Base-by-base conservation (phyloP, 2,113 vertebrate species). In the Ammodytes marinus region DNA sequence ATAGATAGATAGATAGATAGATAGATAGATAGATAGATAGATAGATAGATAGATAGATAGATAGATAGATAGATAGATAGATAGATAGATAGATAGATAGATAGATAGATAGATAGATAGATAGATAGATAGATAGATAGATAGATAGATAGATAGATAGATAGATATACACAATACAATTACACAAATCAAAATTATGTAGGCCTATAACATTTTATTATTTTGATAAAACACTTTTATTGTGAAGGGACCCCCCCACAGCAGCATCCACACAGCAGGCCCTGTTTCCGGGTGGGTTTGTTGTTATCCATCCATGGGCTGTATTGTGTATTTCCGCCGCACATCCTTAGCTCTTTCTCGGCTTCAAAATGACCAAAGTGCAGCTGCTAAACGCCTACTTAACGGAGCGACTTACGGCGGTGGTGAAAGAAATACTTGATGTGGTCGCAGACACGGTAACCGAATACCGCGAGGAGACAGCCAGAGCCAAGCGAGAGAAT, bases 391-490 rank as follows among this genome's bases (percentile, higher is more conserved):
- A 85, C 78, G 86, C 91, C 14, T 95, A 92, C 84, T 88, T 96
- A 74, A 92, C 90, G 55, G 94, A 96, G 87, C 94, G 95, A 69
- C 85, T 95, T 39, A 78, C 90, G 55, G 92, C 47, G 60, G 89
- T 94, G 80, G 92, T 95, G 68, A 91, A 93, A 84, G 95, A 96
- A 88, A 92, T 95, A n/a, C 71, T 95, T 69, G 90, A 89, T 73
- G 94, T 94, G 54, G 95, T 96, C 86, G 93, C 86, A 77, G 94
- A 91, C 86, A 93, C 94, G 70, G 94, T 95, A 47, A 85, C 88
- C 54, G 94, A 96, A 87, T 95, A 94, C 87, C 92, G 93, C 52
- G 93, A 96, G 85, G 95, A 96, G 89, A 87, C 94, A 6, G 92
- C 91, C 6, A 82, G 93, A 6, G 80, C 93, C 61, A 69, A 83